A percentile compares a stretch with the other conserved stretches of the same genome.
Evolutionary conservation across 2,113 vertebrate genomes (phyloP).

Genomic region (Dasyprocta punctata): DNA sequence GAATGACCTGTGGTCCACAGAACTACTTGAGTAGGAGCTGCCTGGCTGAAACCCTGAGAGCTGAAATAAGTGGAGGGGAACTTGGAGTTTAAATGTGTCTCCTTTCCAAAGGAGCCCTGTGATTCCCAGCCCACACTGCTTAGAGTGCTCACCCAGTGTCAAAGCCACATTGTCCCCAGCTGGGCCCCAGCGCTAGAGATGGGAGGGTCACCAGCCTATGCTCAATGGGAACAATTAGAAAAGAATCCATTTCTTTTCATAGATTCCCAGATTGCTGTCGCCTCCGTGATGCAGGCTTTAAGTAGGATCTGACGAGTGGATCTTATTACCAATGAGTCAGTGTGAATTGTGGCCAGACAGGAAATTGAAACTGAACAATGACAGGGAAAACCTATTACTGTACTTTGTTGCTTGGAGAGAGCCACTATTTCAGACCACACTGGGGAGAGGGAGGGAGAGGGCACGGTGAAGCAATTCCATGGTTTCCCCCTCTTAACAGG

Average conservation of each 20-base stretch:
- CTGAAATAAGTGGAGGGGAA: not conserved
- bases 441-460: not conserved
- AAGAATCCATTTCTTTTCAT: not conserved
- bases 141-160: too few relatives aligned
- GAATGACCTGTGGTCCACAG: not conserved
- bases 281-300: not conserved
- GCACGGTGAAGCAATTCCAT: rapidly evolving
- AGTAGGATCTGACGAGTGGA: not conserved
- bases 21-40: not conserved
- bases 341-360: not conserved
- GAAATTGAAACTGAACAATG: not conserved
- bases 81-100: not conserved
- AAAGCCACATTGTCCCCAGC: not conserved
- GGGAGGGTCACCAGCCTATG: not conserved
- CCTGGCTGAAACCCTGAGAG: conserved; percentile 54
- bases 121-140: not conserved
- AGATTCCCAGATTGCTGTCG: not conserved
- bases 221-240: not conserved
- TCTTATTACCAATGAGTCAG: not conserved
- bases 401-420: not conserved
- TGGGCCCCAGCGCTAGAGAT: not conserved
- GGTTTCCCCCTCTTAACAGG: not conserved
- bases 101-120: not conserved
- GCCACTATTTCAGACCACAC: not conserved
- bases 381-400: not conserved